Evolutionary conservation across 2,797 vertebrate genomes (phyloP).

Genomic region (Sparus aurata): DNA sequence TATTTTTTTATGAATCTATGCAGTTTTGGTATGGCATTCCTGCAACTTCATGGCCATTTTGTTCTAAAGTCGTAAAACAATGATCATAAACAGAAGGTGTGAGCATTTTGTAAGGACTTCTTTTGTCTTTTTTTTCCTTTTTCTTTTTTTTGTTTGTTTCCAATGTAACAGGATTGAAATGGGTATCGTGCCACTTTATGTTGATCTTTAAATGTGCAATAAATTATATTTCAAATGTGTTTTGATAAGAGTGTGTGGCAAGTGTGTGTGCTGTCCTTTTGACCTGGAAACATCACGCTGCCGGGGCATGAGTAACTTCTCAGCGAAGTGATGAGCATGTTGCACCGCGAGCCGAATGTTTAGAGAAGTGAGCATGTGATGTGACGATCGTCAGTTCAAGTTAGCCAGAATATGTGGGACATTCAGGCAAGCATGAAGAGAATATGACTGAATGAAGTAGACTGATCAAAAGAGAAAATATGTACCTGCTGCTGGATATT

Average conservation of each 20-base stretch:
- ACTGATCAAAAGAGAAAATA: no score
- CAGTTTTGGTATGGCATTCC: slow-evolving; percentile 82
- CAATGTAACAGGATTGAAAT: slow-evolving; percentile 79
- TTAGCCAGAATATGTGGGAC: background rate
- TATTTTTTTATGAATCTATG: slow-evolving; percentile 81
- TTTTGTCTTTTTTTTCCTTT: slow-evolving; percentile 50
- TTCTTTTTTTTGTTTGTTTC: slow-evolving; percentile 53
- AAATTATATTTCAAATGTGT: slow-evolving; percentile 87
- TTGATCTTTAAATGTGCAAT: slow-evolving; percentile 88
- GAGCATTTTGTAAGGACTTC: slow-evolving; percentile 81
- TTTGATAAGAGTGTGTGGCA: slow-evolving; percentile 77
- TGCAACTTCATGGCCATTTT: slow-evolving; percentile 71
- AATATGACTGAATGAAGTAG: background rate
- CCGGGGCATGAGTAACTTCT: background rate
- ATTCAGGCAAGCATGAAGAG: background rate
- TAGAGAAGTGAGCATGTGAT: slow-evolving; percentile 35
- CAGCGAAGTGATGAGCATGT: background rate
- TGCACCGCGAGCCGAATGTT: background rate
- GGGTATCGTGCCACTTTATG: slow-evolving; percentile 84
- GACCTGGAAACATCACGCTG: background rate
- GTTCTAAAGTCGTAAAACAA: slow-evolving; percentile 65
- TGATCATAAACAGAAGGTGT: slow-evolving; percentile 66
- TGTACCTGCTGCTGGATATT: background rate
- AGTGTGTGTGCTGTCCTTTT: slow-evolving; percentile 64
- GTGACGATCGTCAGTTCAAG: background rate